Evolutionary conservation across 2,113 vertebrate species (phyloP), one percentile per base, ranked within the genome.

Genomic region (Phodopus roborovskii): DNA sequence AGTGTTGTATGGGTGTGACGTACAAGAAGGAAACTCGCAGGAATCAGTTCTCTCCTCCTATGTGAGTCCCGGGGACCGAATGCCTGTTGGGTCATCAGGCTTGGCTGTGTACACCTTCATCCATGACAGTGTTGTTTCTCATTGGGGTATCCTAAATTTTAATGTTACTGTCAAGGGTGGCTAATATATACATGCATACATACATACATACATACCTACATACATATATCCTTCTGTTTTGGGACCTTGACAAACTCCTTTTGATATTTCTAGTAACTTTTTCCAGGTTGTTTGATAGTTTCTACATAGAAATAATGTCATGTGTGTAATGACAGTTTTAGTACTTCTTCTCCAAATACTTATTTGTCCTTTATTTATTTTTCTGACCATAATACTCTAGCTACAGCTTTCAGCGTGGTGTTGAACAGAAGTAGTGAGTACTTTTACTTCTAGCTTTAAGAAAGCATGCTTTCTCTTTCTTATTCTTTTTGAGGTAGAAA

Each of bases 301-400:
- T 91, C 16, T 66, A 48, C 20, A 42, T 73, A 74, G 92, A 94
- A 81, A 64, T 73, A 45, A 81, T 64, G 30, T 39, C 73, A 39
- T 92, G 22, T 91, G 17, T 64, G 33, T 73, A 82, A 75, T 50
- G 45, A 82, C 15, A 81, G 26, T 53, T 82, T 82, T 75, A 87
- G 74, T 90, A 91, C 64, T 90, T 74, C 30, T 30, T 95, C 91
- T 71, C 60, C 53, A 70, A 83, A 81, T 74, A 36, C 86, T 79
- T 92, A 45, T 45, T 26, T 82, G 17, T 84, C 17, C 8, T 89
- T 91, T 92, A 79, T 56, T 77, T 83, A 71, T 94, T 85, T 90
- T 93, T 60, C 42, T 87, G 66, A 33, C 33, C 45, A 30, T 74
- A 53, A 39, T 42, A 83, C 28, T 26, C 81, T 83, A n/a, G n/a